Percentiles rank a stretch among this genome's conserved stretches.
Evolutionary conservation across 2,797 vertebrate species (phyloP).

Genomic region (Acomys russatus): DNA sequence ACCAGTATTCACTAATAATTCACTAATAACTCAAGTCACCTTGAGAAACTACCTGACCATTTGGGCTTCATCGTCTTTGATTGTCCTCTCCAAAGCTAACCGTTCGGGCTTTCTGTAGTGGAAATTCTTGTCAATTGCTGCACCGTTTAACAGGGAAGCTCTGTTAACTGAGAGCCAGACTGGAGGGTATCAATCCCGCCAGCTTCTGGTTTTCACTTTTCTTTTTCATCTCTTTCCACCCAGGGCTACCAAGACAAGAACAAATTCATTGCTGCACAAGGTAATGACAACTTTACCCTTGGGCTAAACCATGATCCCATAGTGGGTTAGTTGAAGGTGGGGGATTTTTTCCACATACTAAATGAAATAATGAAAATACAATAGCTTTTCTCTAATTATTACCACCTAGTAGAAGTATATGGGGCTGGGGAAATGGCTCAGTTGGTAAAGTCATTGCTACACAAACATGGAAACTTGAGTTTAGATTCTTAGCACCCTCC

Average conservation of each 20-base stretch:
- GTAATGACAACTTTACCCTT: slow-evolving; percentile 84
- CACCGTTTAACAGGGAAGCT: slow-evolving; percentile 27
- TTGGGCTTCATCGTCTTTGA: slow-evolving; percentile 41
- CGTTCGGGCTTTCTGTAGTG: slow-evolving; percentile 36
- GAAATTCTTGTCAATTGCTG: slow-evolving; percentile 52
- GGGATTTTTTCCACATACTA: slow-evolving; percentile 47
- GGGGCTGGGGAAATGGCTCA: neutral
- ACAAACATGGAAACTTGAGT: neutral
- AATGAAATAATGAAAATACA: slow-evolving; percentile 58
- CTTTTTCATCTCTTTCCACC: slow-evolving; percentile 26
- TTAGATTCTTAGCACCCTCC: neutral
- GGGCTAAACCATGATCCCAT: slow-evolving; percentile 13
- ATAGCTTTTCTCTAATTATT: slow-evolving; percentile 58
- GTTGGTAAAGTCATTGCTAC: neutral
- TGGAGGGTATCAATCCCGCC: slow-evolving; percentile 51
- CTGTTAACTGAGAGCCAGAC: slow-evolving; percentile 57
- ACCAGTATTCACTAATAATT: slow-evolving; percentile 33
- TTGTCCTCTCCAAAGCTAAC: slow-evolving; percentile 45
- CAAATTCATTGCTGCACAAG: slow-evolving; percentile 99
- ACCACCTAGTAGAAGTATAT: slow-evolving; percentile 5
- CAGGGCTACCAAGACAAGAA: slow-evolving; percentile 99
- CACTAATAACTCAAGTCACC: no score
- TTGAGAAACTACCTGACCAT: slow-evolving; percentile 25
- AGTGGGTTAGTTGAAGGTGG: neutral
- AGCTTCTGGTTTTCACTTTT: slow-evolving; percentile 69